Conservation (phyloP, 64 coral and sea anemone species). For the Catalaphyllia jardinei region DNA sequence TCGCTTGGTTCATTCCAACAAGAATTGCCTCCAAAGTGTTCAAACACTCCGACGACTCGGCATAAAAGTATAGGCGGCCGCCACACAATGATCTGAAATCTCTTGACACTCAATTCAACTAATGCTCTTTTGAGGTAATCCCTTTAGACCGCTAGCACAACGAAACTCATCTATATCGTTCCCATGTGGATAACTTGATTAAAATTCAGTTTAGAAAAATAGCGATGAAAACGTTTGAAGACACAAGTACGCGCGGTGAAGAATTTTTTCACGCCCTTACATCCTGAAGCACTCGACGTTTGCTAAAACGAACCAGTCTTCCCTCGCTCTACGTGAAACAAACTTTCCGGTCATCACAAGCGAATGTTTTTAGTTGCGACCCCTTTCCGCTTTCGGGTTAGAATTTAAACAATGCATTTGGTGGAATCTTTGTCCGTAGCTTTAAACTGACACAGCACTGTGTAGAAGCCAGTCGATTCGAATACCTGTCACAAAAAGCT, state of each 20-base stretch:
- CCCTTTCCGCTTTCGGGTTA: constrained; percentile 11
- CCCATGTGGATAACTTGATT: neutral
- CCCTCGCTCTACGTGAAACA: neutral
- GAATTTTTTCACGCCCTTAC: neutral
- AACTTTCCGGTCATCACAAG: neutral
- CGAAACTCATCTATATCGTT: neutral
- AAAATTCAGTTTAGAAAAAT: neutral
- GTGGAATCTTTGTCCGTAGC: neutral
- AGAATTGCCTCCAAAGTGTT: neutral
- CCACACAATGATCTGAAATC: neutral
- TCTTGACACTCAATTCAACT: constrained; percentile 22
- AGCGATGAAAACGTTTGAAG: neutral
- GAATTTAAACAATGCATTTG: constrained; percentile 24
- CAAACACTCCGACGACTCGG: neutral
- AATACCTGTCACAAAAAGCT: too few relatives aligned
- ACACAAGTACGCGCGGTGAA: neutral
- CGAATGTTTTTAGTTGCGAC: neutral
- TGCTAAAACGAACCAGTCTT: neutral
- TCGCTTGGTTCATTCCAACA: neutral
- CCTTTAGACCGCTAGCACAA: neutral
- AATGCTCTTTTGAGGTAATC: constrained; percentile 35
- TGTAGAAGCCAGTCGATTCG: neutral
- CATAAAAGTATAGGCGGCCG: neutral
- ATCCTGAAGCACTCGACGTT: neutral
- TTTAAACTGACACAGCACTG: neutral